Percentiles rank a stretch among this genome's conserved stretches.
Conservation (phyloP, 2,113 vertebrate genomes). For the Pithys albifrons region DNA sequence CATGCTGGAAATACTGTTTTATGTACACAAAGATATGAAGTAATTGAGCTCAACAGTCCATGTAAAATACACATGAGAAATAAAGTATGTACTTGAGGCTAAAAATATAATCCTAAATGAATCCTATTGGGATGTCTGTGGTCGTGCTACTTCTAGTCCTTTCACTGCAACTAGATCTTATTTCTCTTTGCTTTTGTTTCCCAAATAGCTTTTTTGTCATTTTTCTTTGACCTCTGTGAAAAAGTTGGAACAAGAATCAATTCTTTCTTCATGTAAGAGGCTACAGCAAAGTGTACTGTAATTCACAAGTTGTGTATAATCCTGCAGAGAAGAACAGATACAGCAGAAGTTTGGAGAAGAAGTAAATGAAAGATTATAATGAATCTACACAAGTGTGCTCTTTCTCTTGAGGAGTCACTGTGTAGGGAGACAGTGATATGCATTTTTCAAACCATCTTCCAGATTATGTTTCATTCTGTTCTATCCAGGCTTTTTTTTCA, state of each 20-base stretch:
- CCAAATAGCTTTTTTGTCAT: background rate
- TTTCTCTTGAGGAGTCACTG: background rate
- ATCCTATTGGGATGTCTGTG: constrained; percentile 10
- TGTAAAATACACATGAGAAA: constrained; percentile 52
- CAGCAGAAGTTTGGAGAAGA: background rate
- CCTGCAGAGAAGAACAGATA: background rate
- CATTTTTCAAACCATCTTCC: background rate
- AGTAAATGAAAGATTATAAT: background rate
- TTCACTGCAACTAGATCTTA: background rate
- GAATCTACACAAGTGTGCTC: background rate
- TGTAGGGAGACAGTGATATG: background rate
- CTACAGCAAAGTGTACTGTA: background rate
- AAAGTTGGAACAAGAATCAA: background rate
- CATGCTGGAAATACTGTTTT: background rate
- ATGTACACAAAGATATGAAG: constrained; percentile 2
- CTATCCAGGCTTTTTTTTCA: background rate
- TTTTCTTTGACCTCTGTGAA: background rate
- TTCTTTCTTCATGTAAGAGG: background rate
- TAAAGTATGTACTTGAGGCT: constrained; percentile 41
- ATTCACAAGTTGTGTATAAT: background rate
- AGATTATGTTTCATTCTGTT: background rate
- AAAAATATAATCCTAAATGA: constrained; percentile 57
- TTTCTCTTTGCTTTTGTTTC: constrained; percentile 19
- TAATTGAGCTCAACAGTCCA: constrained; percentile 34
- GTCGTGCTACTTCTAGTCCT: background rate